phyloP scores from a whole-genome alignment of 2,113 vertebrate genomes.

The Geococcyx californianus region DNA sequence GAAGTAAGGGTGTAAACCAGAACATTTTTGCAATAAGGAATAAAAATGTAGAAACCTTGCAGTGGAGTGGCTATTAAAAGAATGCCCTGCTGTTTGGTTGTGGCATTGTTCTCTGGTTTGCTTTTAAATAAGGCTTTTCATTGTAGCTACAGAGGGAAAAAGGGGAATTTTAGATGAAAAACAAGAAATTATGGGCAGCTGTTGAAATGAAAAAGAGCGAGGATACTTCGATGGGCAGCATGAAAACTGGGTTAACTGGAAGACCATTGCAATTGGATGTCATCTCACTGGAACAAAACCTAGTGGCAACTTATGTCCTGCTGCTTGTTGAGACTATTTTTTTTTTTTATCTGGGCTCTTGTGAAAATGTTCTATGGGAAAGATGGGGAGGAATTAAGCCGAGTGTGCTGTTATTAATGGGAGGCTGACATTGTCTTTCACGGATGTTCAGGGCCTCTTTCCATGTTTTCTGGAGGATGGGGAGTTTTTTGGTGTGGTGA shows the following conservation, averaged over 20 bases:
- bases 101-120: background rate
- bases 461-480: background rate
- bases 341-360: background rate
- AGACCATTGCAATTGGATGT: background rate
- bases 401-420: background rate
- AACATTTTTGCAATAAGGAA: background rate
- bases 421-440: background rate
- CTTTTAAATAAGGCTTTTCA: conserved; percentile 8
- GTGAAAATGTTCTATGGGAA: background rate
- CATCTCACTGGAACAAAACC: background rate
- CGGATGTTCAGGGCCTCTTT: background rate
- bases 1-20: background rate
- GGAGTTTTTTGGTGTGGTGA: background rate
- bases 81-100: background rate
- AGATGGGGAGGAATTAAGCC: background rate
- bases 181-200: background rate
- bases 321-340: background rate
- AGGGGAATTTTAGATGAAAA: background rate
- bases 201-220: background rate
- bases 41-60: background rate
- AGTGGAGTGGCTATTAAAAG: background rate
- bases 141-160: background rate
- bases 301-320: background rate
- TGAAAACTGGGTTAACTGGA: background rate
- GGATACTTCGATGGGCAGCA: background rate